A percentile compares a stretch with the other conserved stretches of the same genome.
phyloP scores from a whole-genome alignment of 2,113 vertebrate species.

The Pardalotus punctatus region DNA sequence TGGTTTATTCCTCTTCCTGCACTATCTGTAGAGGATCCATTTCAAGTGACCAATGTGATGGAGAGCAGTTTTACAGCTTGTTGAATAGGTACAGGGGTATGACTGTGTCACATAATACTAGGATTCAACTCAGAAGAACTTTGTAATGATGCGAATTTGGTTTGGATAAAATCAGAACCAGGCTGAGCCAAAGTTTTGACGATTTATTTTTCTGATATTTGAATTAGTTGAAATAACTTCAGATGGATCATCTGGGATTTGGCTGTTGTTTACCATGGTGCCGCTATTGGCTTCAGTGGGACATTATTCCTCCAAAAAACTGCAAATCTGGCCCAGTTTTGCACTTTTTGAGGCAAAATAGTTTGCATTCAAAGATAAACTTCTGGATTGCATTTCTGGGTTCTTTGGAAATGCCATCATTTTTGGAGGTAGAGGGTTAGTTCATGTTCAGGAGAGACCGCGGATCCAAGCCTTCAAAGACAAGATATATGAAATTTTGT shows the following conservation, averaged over 20 bases:
- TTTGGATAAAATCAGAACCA: slow-evolving; percentile 66
- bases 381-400: background rate
- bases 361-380: background rate
- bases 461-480: background rate
- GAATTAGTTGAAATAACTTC: background rate
- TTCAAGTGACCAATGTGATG: background rate
- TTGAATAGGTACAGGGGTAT: background rate
- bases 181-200: background rate
- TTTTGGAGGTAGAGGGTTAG: background rate
- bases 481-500: background rate
- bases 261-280: background rate
- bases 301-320: background rate
- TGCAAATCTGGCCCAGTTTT: background rate
- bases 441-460: background rate
- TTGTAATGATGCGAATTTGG: background rate
- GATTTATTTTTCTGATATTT: background rate
- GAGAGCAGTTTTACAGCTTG: background rate
- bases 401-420: background rate
- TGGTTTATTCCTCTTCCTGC: background rate
- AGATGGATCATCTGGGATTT: background rate
- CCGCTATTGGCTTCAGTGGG: background rate
- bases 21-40: background rate
- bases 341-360: background rate
- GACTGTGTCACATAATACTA: background rate
- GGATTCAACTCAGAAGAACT: background rate